These are phyloP conservation scores for Pygoscelis adeliae DNA, from an alignment of 2,113 vertebrate species.

Conservation along the genomic window DNA sequence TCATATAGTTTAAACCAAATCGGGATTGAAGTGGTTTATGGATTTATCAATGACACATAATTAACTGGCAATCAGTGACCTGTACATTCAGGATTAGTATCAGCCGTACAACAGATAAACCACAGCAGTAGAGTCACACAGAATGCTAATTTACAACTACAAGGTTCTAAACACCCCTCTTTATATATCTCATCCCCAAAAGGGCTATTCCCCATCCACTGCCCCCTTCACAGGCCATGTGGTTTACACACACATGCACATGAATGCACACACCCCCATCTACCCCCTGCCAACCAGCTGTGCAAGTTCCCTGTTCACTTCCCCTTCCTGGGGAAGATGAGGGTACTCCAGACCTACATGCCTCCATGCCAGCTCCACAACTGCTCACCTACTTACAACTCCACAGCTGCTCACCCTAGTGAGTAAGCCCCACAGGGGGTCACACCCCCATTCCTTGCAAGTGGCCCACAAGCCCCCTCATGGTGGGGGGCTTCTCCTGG, in stretches of 20 bases:
- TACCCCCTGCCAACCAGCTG: background rate
- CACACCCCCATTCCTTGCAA: accelerated
- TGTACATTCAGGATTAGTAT: background rate
- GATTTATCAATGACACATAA: slow-evolving; percentile 8
- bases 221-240: accelerated
- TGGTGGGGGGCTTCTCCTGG: background rate
- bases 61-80: background rate
- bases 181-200: background rate
- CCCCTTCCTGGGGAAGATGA: background rate
- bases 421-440: accelerated
- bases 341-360: background rate
- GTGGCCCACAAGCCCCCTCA: background rate
- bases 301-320: background rate
- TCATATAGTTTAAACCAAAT: background rate
- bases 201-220: background rate
- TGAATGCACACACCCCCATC: accelerated
- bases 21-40: background rate
- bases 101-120: background rate
- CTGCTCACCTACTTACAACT: background rate
- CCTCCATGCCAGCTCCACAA: background rate
- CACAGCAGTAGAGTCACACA: background rate
- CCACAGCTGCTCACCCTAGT: background rate
- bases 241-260: background rate
- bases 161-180: background rate
- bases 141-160: background rate